Evolutionary conservation across 2,797 vertebrate species (phyloP), one percentile per base, ranked within the genome.

Genomic region (Garrulus glandarius): DNA sequence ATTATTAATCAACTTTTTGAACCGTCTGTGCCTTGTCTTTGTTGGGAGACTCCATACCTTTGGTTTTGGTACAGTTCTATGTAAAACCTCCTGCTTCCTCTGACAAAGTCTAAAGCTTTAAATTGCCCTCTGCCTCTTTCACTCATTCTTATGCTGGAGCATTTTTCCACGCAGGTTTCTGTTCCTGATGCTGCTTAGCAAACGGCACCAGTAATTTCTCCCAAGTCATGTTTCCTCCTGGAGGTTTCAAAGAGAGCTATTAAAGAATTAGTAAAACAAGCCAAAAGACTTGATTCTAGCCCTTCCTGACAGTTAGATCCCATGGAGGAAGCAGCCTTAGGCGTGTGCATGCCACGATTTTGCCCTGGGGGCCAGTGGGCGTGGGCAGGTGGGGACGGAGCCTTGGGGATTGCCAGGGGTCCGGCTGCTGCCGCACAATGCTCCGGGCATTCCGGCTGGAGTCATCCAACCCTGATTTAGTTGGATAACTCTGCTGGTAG

Each of bases 401-500:
- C 77, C 59, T 24, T 11, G 44, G 32, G 65, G 11, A 23, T 52
- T 72, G 65, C 67, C 75, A 46, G 67, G 39, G 67, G 41, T 68
- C 75, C 0, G 3, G 64, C 80, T 61, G 36, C 67, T 46, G 74
- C 59, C 0, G 0, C 61, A 1, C 26, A 13, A 1, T 21, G 75
- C 60, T 60, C 60, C 3, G 1, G 13, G 64, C 13, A 0, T 14
- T 43, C 50, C 7, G 30, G 8, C 75, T 89, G 76, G 29, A 65
- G 50, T 34, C 77, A 63, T 52, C 55, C 24, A 3, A 13, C 52
- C 29, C 87, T 68, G 56, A n/a, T 89, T 27, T 79, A 80, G 20
- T 74, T 94, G 83, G 69, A 23, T 87, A 90, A 70, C 77, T 87
- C 71, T 77, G 56, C 43, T 95, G 55, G 34, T 93, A 82, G 77